Base-by-base conservation (phyloP, 2,797 vertebrate species). In the Acanthurus lineatus region DNA sequence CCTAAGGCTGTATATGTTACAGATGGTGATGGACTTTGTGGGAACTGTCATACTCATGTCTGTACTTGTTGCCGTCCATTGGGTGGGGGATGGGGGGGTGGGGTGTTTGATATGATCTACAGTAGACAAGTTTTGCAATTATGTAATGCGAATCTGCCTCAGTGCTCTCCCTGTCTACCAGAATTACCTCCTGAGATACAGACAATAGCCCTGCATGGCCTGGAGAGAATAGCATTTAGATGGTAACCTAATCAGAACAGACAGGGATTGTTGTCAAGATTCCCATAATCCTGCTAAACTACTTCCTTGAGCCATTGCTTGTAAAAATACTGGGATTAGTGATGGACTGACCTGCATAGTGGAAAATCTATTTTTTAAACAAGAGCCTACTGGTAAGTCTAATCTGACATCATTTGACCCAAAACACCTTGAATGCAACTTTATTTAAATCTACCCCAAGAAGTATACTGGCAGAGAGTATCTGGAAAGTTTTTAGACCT, bases 221-320 rank as follows among this genome's bases (percentile, higher is more conserved):
- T 51, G 44, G n/a, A 73, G 87, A 73, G 58, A 73, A 61, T 86
- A 77, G 52, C 81, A 85, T 92, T 88, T 77, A 83, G 42, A 64
- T 66, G 70, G 89, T 88, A 94, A 93, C 80, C 28, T 28, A 87
- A 88, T 79, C 74, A 84, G 64, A 87, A 73, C 49, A 73, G 84
- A 81, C 20, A 22, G 11, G 60, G 22, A 81, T 77, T 58, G 9
- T 48, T 76, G 25, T 77, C 62, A 57, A 78, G 79, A n/a, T 81
- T 74, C 58, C 79, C 12, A 69, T 60, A 62, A 85, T 83, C 84
- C 44, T 69, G 6, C 9, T 35, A 12, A 73, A 40, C 11, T 17
- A 12, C 5, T 38, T 70, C 28, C 14, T 48, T n/a, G 0, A 76
- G 45, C 58, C 4, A 32, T 70, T 66, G 56, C 25, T 22, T 17